phyloP scores from a whole-genome alignment of 2,888 invertebrate genomes.

The Sepioteuthis lessoniana region DNA sequence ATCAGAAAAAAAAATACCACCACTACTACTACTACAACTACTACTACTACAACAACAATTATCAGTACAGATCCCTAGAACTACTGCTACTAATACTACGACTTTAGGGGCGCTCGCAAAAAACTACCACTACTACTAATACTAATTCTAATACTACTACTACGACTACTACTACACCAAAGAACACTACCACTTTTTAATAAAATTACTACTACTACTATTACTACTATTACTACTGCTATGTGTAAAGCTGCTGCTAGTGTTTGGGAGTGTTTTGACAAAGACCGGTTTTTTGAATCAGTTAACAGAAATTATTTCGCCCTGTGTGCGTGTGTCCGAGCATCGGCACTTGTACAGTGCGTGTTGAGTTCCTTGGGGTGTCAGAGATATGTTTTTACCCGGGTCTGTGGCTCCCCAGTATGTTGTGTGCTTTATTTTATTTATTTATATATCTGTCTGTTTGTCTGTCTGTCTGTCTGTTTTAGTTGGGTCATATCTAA shows the following conservation, averaged over 20 bases:
- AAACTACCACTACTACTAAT: background rate
- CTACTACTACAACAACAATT: background rate
- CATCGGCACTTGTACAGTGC: background rate
- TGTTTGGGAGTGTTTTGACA: background rate
- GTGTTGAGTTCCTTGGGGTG: background rate
- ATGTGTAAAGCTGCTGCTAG: background rate
- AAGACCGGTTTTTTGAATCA: background rate
- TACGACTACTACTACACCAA: background rate
- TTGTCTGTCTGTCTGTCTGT: background rate
- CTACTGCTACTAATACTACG: background rate
- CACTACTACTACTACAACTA: background rate
- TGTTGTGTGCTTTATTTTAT: background rate
- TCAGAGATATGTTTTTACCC: background rate
- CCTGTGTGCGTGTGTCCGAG: constrained; percentile 13
- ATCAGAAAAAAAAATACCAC: too few species aligned
- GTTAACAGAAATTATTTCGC: background rate
- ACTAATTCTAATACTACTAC: background rate
- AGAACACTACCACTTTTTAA: background rate
- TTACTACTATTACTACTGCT: background rate
- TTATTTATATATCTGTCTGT: background rate
- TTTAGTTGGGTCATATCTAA: too few species aligned
- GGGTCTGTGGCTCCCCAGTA: background rate
- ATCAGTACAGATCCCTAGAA: background rate
- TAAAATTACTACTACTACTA: background rate
- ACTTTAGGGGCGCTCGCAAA: background rate